A percentile compares a stretch with the other conserved stretches of the same genome.
phyloP scores from a whole-genome alignment of 2,113 vertebrate genomes.

The Atlantisia rogersi region DNA sequence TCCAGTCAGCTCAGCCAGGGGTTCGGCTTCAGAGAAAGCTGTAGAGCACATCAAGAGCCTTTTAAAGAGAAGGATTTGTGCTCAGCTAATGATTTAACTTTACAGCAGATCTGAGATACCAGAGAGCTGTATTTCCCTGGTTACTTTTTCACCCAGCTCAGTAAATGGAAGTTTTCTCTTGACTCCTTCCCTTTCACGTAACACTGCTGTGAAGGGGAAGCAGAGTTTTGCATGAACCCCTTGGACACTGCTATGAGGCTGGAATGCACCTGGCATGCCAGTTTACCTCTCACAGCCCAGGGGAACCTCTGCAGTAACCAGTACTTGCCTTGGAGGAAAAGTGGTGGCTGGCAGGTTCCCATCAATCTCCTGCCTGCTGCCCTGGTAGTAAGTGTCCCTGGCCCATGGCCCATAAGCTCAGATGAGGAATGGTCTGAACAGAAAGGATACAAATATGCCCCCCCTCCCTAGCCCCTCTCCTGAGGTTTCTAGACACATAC shows the following conservation, averaged over 20 bases:
- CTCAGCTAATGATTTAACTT: neutral
- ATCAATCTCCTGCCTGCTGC: neutral
- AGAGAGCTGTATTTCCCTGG: neutral
- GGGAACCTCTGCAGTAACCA: neutral
- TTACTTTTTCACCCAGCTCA: neutral
- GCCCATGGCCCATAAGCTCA: neutral
- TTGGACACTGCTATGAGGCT: neutral
- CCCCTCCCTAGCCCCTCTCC: neutral
- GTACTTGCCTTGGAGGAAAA: neutral
- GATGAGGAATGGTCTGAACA: neutral
- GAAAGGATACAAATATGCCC: neutral
- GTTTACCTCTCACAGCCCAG: neutral
- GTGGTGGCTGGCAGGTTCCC: neutral
- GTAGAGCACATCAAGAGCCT: neutral
- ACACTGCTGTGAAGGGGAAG: neutral
- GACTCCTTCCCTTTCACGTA: neutral
- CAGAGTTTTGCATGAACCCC: neutral
- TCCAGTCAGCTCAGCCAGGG: neutral
- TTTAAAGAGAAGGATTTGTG: constrained; percentile 10
- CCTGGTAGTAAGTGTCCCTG: neutral
- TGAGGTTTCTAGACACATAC: fast-evolving
- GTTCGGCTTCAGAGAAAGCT: neutral
- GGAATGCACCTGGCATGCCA: neutral
- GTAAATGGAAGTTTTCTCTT: neutral
- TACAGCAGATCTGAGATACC: neutral